Base-by-base conservation (phyloP, 2,113 vertebrate species). In the Bufo gargarizans region DNA sequence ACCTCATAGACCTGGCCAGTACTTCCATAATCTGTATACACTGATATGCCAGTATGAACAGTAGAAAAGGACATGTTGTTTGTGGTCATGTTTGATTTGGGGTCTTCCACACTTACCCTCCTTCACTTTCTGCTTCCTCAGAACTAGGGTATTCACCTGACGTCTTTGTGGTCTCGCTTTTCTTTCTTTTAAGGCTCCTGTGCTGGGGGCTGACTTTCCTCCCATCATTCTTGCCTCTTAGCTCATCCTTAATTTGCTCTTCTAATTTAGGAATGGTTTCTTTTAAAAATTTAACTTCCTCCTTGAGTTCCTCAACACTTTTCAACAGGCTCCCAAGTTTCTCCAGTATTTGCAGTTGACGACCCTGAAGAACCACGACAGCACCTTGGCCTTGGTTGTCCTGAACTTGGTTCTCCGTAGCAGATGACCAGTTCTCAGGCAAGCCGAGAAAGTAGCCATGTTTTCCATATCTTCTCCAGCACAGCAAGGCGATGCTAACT, bases 91-190 rank as follows among this genome's bases (percentile, higher is more conserved):
- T 7, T 33, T 33, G 2, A 77, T 50, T 53, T 77, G n/a, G 4
- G n/a, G 50, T 10, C 47, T 81, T 20, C 20, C 2, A 49, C 19
- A 95, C 98, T 97, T 91, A 99, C 98, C 98, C 97, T 92, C 97
- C 97, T 94, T 99, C 98, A 88, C 98, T 99, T 92, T 99, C 98
- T 0, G 95, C 96, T 65, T 99, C 98, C 92, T 99, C 98, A 74
- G 98, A 99, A 91, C 97, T 98, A 74, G 95, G 95, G 43, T 94
- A 95, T 71, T 94, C 94, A 14, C 89, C 82, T 69, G 91, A 65
- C 81, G 78, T 91, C 90, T 91, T 92, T 88, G 86, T 17, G 5
- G 90, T 1, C 17, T 92, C 93, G 0, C 92, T 77, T 89, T 94
- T 96, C 94, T 95, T 97, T 91, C 94, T 95, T 33, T 96, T 95